A percentile compares a stretch with the other conserved stretches of the same genome.
Conservation (phyloP, 2,888 invertebrate genomes). For the Eupelmus urozonus region DNA sequence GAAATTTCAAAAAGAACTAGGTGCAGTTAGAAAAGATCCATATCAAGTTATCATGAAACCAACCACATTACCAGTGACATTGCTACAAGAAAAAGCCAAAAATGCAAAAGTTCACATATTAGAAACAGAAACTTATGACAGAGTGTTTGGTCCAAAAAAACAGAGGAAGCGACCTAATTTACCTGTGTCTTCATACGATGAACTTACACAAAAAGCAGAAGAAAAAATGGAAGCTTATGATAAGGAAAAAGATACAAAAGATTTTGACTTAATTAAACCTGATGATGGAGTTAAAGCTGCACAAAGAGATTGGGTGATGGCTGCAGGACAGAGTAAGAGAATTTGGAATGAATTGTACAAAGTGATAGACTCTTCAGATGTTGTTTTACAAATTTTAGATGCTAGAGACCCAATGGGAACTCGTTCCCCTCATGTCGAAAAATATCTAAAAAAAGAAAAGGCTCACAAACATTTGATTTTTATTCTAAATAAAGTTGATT, state of each 20-base stretch:
- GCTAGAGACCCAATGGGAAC: constrained; percentile 98
- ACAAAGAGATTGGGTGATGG: constrained; percentile 95
- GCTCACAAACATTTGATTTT: constrained; percentile 98
- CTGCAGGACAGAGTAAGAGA: constrained; percentile 95
- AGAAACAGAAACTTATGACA: constrained; percentile 96
- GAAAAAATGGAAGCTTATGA: constrained; percentile 88
- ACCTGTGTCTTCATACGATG: constrained; percentile 86
- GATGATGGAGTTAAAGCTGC: constrained; percentile 89
- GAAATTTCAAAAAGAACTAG: constrained; percentile 96
- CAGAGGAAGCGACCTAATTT: constrained; percentile 93
- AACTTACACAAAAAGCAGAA: constrained; percentile 86
- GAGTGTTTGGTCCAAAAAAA: constrained; percentile 96
- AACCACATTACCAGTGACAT: constrained; percentile 94
- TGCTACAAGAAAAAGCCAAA: constrained; percentile 94
- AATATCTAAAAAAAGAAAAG: constrained; percentile 95
- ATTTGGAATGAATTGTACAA: constrained; percentile 99
- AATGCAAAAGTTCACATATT: constrained; percentile 94
- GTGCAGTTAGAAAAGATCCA: constrained; percentile 95
- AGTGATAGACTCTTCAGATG: constrained; percentile 99
- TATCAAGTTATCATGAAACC: constrained; percentile 99
- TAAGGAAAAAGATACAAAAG: constrained; percentile 83
- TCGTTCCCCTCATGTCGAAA: constrained; percentile 91
- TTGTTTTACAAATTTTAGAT: constrained; percentile 96
- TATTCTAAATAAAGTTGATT: constrained; percentile 96
- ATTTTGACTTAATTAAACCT: constrained; percentile 89